Conservation (phyloP, 2,888 invertebrate species). For the Bombylius discolor region DNA sequence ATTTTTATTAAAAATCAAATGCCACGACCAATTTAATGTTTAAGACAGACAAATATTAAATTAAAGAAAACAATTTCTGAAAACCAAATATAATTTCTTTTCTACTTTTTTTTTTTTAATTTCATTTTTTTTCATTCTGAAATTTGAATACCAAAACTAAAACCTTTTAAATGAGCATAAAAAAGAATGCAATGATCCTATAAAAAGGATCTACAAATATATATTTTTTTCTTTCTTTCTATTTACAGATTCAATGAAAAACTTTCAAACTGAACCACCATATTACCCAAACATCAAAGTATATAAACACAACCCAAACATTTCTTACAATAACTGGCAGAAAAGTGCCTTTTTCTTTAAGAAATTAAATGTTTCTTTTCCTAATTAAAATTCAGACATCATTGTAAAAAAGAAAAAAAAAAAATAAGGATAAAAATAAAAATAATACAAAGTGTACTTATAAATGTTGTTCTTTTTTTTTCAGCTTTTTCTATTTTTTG, state of each 20-base stretch:
- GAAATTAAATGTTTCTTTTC: conserved; percentile 9
- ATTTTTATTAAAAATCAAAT: not conserved
- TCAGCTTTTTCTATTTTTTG: too few species aligned
- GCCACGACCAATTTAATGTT: not conserved
- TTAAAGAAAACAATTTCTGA: not conserved
- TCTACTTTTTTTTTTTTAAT: too few species aligned
- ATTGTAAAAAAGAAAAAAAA: not conserved
- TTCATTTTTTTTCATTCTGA: not conserved
- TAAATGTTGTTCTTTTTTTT: too few species aligned
- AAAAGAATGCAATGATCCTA: not conserved
- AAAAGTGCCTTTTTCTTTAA: conserved; percentile 2
- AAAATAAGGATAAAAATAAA: too few species aligned
- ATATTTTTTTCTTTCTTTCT: not conserved
- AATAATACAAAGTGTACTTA: too few species aligned
- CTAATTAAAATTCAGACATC: conserved; percentile 8
- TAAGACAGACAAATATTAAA: not conserved
- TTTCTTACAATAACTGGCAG: not conserved
- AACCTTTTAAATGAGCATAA: not conserved
- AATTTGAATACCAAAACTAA: not conserved
- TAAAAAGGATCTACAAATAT: not conserved
- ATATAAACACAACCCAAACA: not conserved
- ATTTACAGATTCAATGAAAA: not conserved
- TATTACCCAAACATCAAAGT: too few species aligned
- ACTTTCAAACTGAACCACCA: not conserved
- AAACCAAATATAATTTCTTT: not conserved